Evolutionary conservation across 2,888 invertebrate genomes (phyloP).

Genomic region (Opisthograptis luteolata): DNA sequence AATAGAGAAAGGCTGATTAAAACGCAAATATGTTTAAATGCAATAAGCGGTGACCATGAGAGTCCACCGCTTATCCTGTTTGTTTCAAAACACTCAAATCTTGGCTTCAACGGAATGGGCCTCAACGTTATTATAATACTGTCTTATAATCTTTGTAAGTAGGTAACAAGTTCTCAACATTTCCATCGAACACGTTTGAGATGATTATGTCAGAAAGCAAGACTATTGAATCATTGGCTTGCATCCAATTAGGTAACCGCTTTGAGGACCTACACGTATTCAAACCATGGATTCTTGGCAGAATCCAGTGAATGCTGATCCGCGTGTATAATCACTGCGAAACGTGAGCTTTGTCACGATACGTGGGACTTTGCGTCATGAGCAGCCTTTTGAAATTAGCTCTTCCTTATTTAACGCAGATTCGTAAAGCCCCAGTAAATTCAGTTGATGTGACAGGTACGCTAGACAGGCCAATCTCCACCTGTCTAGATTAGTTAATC

Average conservation of each 20-base stretch:
- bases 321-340: constrained; percentile 3
- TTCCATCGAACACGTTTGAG: constrained; percentile 15
- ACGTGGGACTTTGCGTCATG: constrained; percentile 25
- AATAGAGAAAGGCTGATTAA: constrained; percentile 1
- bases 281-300: constrained; percentile 2
- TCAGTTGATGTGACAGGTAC: not conserved
- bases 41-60: constrained; percentile 8
- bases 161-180: constrained; percentile 15
- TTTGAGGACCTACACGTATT: constrained; percentile 21
- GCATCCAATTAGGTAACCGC: constrained; percentile 31
- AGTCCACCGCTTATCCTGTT: constrained; percentile 3
- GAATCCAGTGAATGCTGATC: constrained; percentile 10
- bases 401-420: constrained; percentile 20
- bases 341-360: constrained; percentile 33
- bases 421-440: constrained; percentile 9
- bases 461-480: not conserved
- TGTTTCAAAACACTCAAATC: constrained; percentile 7
- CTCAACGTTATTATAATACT: constrained; percentile 13
- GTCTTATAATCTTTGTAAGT: constrained; percentile 6
- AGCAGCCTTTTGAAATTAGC: constrained; percentile 21
- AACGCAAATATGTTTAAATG: not conserved
- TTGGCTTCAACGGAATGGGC: not conserved
- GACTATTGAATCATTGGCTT: constrained; percentile 23
- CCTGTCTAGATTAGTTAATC: no score
- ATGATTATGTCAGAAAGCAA: constrained; percentile 31